Conservation (phyloP, 2,888 invertebrate genomes). For the Bugula neritina region DNA sequence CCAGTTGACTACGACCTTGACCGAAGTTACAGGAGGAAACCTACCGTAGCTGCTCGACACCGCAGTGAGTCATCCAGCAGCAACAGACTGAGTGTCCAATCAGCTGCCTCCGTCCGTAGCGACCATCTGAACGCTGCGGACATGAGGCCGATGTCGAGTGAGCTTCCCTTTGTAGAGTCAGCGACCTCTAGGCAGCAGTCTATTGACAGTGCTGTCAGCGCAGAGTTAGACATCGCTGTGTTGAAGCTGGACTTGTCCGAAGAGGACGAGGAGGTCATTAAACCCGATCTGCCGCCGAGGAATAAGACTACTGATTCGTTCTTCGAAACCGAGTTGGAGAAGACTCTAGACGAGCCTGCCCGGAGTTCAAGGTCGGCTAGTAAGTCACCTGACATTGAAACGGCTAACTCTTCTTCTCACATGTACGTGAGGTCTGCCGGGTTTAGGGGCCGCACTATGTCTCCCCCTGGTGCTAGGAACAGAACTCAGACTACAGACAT, state of each 20-base stretch:
- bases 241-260: constrained; percentile 6
- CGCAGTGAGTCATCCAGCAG: background rate
- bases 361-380: constrained; percentile 9
- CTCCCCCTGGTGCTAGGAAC: constrained; percentile 16
- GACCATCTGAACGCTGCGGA: background rate
- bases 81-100: background rate
- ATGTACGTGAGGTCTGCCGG: constrained; percentile 13
- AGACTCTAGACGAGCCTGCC: background rate
- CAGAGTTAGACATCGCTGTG: background rate
- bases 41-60: background rate
- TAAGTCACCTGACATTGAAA: constrained; percentile 14
- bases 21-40: background rate
- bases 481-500: background rate
- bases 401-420: background rate
- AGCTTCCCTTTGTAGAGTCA: background rate
- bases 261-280: constrained; percentile 5
- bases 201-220: constrained; percentile 11
- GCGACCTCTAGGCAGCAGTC: constrained; percentile 3
- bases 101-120: background rate
- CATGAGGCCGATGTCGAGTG: background rate
- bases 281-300: background rate
- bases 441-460: background rate
- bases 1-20: background rate
- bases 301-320: background rate
- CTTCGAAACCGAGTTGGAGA: background rate